A percentile compares a stretch with the other conserved stretches of the same genome.
Evolutionary conservation across 2,888 invertebrate genomes (phyloP).

Genomic region (Trichacis sp.): DNA sequence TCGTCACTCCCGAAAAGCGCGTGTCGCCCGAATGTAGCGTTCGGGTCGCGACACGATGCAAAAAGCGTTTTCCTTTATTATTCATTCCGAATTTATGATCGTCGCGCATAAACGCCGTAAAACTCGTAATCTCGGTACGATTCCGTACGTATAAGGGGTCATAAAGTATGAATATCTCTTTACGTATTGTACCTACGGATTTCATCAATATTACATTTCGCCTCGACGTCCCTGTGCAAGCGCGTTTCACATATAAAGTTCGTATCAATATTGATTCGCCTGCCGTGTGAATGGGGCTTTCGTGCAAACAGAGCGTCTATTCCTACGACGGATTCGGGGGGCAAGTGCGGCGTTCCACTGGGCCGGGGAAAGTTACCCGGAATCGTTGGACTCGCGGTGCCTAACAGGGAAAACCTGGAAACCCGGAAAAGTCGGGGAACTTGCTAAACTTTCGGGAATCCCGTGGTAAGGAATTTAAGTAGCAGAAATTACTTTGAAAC

Average conservation of each 20-base stretch:
- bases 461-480: no score
- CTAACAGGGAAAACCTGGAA: no score
- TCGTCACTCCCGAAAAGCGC: slow-evolving; percentile 2
- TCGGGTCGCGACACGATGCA: no score
- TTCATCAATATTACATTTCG: slow-evolving; percentile 39
- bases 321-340: slow-evolving; percentile 3
- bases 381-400: no score
- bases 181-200: slow-evolving; percentile 31
- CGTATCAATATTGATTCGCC: slow-evolving; percentile 40
- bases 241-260: slow-evolving; percentile 41
- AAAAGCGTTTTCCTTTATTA: slow-evolving; percentile 20
- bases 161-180: slow-evolving; percentile 36
- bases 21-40: no score
- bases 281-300: slow-evolving; percentile 32
- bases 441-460: no score
- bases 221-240: slow-evolving; percentile 19
- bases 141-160: slow-evolving; percentile 7
- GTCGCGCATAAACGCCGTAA: slow-evolving; percentile 19
- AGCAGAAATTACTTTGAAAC: no score
- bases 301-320: slow-evolving; percentile 22
- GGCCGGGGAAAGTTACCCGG: background rate
- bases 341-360: background rate
- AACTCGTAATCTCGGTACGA: slow-evolving; percentile 13
- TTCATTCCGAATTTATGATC: slow-evolving; percentile 28
- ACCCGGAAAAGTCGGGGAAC: no score